These are phyloP conservation scores for Athalia cordata DNA, from an alignment of 2,888 invertebrate genomes.

Conservation along the genomic window DNA sequence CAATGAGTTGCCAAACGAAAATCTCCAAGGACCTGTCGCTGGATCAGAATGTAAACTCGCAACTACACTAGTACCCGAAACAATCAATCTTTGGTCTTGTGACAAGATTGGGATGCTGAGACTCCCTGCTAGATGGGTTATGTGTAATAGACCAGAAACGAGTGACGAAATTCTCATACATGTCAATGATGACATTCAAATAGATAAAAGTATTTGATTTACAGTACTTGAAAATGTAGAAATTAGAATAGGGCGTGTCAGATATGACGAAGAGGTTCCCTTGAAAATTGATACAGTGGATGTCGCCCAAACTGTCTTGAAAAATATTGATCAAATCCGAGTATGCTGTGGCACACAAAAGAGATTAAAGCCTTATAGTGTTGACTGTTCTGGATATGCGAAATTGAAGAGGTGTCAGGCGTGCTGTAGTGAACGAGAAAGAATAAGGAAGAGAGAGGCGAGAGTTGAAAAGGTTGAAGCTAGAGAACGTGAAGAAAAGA, in stretches of 20 bases:
- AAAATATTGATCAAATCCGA: constrained; percentile 9
- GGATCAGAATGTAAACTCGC: no score
- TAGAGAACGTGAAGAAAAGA: no score
- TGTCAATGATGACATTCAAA: background rate
- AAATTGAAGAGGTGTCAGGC: no score
- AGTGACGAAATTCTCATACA: background rate
- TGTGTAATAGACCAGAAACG: background rate
- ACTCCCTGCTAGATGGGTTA: background rate
- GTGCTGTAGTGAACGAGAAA: no score
- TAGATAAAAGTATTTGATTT: background rate
- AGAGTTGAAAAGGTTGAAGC: no score
- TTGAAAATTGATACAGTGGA: background rate
- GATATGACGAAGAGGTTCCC: background rate
- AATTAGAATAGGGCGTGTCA: background rate
- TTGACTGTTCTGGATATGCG: no score
- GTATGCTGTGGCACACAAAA: constrained; percentile 20
- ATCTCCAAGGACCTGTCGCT: no score
- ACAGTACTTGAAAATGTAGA: background rate
- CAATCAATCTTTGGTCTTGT: no score
- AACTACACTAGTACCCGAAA: no score
- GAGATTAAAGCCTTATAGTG: background rate
- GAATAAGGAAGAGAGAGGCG: no score
- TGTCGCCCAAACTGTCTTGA: background rate
- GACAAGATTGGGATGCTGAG: no score
- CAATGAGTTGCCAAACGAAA: no score